Evolutionary conservation across 2,113 vertebrate genomes (phyloP).

Genomic region (Callipepla californica): DNA sequence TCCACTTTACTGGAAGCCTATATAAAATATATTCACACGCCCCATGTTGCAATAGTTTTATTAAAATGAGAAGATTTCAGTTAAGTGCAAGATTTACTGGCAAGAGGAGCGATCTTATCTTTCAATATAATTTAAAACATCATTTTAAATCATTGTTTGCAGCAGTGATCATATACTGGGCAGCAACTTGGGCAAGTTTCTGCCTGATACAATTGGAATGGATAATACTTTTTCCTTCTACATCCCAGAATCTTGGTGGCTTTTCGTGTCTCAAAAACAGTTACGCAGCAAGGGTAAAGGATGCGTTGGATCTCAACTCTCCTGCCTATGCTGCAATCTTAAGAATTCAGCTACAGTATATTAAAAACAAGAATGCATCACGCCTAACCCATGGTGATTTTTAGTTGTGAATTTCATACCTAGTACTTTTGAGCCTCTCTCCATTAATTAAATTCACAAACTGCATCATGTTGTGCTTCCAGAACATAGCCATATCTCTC

Average conservation of each 20-base stretch:
- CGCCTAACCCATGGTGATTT: not conserved
- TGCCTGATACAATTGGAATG: constrained; percentile 20
- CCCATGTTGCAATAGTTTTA: not conserved
- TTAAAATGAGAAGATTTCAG: constrained; percentile 1
- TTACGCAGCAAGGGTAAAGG: not conserved
- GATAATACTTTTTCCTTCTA: not conserved
- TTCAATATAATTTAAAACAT: constrained; percentile 42
- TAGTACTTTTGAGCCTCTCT: not conserved
- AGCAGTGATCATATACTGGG: constrained; percentile 47
- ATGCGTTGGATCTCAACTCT: not conserved
- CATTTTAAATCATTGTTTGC: constrained; percentile 47
- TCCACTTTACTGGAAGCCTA: not conserved
- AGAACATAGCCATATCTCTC: not conserved
- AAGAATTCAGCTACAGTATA: not conserved
- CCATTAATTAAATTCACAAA: not conserved
- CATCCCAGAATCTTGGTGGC: constrained; percentile 22
- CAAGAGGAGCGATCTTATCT: constrained; percentile 52
- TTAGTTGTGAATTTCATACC: not conserved
- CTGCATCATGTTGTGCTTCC: not conserved
- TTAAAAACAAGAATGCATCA: not conserved
- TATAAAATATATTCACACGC: fast-evolving
- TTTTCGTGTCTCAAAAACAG: constrained; percentile 8
- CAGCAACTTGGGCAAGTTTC: constrained; percentile 69
- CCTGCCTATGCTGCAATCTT: not conserved
- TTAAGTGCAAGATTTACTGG: not conserved